Evolutionary conservation across 2,113 vertebrate species (phyloP).

Genomic region (Thymallus thymallus): DNA sequence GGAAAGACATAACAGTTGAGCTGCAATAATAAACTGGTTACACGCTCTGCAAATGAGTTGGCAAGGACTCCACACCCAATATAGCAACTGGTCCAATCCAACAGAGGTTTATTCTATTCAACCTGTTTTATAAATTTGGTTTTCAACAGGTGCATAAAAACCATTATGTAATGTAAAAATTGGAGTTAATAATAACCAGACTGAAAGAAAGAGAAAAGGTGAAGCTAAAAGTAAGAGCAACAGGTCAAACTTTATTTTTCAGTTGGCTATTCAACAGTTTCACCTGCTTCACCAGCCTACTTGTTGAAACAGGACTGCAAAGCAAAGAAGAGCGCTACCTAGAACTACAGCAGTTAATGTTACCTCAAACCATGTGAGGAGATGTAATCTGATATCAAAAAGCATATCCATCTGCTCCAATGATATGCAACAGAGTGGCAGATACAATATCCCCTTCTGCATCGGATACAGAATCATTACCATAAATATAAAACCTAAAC

Average conservation of each 20-base stretch:
- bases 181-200: background rate
- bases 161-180: background rate
- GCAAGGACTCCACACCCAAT: conserved; percentile 8
- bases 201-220: background rate
- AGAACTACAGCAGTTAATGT: background rate
- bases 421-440: background rate
- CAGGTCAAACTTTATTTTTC: background rate
- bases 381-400: background rate
- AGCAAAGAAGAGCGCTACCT: background rate
- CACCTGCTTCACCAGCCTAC: background rate
- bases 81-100: conserved; percentile 5
- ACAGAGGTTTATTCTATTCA: background rate
- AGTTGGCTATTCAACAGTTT: background rate
- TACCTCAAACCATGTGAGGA: background rate
- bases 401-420: background rate
- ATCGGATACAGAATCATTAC: background rate
- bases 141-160: conserved; percentile 18
- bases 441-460: background rate
- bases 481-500: background rate
- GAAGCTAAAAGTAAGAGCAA: background rate
- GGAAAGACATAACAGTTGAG: conserved; percentile 7
- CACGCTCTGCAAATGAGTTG: conserved; percentile 14
- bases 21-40: conserved; percentile 18
- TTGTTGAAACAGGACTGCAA: background rate
- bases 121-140: conserved; percentile 9